phyloP scores from a whole-genome alignment of 2,113 vertebrate species.

The Sylvietta virens region DNA sequence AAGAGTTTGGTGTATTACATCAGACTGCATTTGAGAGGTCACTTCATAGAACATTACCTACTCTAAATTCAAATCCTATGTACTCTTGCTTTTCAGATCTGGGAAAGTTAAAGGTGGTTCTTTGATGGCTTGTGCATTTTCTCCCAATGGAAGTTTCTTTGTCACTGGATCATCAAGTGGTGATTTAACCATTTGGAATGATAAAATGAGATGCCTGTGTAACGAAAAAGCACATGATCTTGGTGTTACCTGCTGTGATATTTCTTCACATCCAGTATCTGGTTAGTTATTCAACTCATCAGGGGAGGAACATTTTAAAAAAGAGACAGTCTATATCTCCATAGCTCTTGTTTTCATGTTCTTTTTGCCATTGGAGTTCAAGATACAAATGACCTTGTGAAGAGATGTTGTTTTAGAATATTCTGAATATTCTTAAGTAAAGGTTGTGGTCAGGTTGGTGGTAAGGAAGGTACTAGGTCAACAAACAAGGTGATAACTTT shows the following conservation, averaged over 20 bases:
- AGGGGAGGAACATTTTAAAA: background rate
- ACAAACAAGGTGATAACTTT: background rate
- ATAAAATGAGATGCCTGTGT: slow-evolving; percentile 75
- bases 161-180: slow-evolving; percentile 89
- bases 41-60: background rate
- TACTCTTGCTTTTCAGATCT: slow-evolving; percentile 73
- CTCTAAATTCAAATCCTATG: background rate
- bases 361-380: background rate
- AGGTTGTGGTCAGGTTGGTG: background rate
- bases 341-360: background rate
- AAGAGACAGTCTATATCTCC: background rate
- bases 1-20: background rate
- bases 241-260: slow-evolving; percentile 87
- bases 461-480: background rate
- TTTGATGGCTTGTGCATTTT: slow-evolving; percentile 87
- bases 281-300: slow-evolving; percentile 66
- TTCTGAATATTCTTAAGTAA: background rate
- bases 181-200: slow-evolving; percentile 84
- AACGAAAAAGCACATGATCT: slow-evolving; percentile 91
- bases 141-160: slow-evolving; percentile 78
- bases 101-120: slow-evolving; percentile 83
- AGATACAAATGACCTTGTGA: background rate
- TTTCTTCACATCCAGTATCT: slow-evolving; percentile 72
- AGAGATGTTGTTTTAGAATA: background rate
- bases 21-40: background rate